These are phyloP conservation scores for Nebria brevicollis DNA, from an alignment of 2,888 invertebrate species.

Conservation along the genomic window DNA sequence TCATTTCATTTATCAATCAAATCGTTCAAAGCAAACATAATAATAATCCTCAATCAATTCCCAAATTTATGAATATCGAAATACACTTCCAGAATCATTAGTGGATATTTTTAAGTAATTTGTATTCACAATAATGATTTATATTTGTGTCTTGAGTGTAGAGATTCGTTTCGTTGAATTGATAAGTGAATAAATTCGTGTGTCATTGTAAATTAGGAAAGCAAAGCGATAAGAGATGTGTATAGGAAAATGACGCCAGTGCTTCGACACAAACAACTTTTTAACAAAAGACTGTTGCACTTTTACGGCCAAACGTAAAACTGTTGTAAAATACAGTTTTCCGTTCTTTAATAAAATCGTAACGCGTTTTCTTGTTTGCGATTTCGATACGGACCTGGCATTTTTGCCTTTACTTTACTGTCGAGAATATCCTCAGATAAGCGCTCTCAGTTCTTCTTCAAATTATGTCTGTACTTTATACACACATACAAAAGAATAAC, in stretches of 20 bases:
- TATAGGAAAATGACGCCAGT: not conserved
- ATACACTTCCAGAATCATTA: no score
- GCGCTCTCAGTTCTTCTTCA: not conserved
- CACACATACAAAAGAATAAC: not conserved
- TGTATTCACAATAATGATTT: no score
- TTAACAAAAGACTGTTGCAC: conserved; percentile 27
- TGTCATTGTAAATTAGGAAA: not conserved
- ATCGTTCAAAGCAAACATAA: no score
- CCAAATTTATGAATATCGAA: no score
- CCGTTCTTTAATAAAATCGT: conserved; percentile 29
- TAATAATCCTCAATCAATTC: no score
- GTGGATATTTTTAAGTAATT: no score
- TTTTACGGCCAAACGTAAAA: conserved; percentile 43
- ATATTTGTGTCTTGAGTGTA: no score
- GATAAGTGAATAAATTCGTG: no score
- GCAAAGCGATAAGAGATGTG: not conserved
- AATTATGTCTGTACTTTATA: not conserved
- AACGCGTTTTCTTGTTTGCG: conserved; percentile 11
- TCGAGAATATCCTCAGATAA: not conserved
- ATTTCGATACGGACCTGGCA: not conserved
- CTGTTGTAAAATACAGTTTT: conserved; percentile 42
- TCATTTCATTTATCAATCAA: no score
- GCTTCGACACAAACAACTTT: conserved; percentile 28
- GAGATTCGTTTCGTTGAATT: no score
- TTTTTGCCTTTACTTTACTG: not conserved